These are phyloP conservation scores for Paramuricea clavata DNA, from an alignment of 92 coral and sea anemone species.

Conservation along the genomic window DNA sequence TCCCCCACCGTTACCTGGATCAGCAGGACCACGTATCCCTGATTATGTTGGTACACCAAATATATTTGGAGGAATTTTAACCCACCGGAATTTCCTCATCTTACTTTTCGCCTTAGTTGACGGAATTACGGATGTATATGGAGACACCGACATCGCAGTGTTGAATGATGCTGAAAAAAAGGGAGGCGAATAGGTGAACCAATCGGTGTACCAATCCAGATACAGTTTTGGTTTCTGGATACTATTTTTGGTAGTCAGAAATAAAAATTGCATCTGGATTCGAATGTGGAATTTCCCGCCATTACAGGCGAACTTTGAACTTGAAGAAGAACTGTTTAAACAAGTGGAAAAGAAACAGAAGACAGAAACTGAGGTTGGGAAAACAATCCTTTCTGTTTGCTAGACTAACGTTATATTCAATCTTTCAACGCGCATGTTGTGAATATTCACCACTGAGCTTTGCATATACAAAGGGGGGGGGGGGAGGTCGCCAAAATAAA, in stretches of 20 bases:
- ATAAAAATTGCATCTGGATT: slow-evolving; percentile 88
- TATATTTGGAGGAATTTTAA: slow-evolving; percentile 92
- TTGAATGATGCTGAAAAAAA: background rate
- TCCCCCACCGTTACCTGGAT: slow-evolving; percentile 38
- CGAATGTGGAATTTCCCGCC: slow-evolving; percentile 81
- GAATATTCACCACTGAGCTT: no score
- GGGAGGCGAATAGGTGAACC: no score
- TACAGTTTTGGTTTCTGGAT: slow-evolving; percentile 82
- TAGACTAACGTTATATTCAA: no score
- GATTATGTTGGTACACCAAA: background rate
- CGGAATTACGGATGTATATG: slow-evolving; percentile 78
- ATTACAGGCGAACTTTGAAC: slow-evolving; percentile 83
- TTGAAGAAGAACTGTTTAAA: slow-evolving; percentile 95
- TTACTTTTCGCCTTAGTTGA: slow-evolving; percentile 81
- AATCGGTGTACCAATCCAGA: no score
- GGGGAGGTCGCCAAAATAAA: no score
- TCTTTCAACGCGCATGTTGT: no score
- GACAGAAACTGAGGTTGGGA: slow-evolving; percentile 79
- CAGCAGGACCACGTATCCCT: background rate
- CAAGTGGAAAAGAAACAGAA: slow-evolving; percentile 81
- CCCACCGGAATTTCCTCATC: slow-evolving; percentile 96
- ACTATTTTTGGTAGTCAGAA: no score
- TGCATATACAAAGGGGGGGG: no score
- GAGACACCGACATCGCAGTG: slow-evolving; percentile 56
- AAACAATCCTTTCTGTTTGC: no score